Percentiles rank a stretch among this genome's conserved stretches.
phyloP scores from a whole-genome alignment of 2,113 vertebrate genomes.

The Mormyrus iriodes region DNA sequence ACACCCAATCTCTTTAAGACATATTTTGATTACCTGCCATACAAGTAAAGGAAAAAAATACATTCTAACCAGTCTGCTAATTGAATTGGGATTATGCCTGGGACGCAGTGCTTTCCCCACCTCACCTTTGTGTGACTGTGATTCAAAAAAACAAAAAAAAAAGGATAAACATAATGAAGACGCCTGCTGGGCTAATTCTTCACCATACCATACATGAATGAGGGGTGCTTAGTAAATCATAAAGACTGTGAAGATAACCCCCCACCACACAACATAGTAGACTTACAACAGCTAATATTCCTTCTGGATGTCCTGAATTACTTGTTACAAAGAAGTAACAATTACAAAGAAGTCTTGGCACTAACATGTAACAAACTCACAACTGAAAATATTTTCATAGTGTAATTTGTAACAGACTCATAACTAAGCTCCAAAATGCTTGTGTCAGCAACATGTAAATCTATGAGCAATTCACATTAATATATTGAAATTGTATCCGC shows the following conservation, averaged over 20 bases:
- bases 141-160: background rate
- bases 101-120: background rate
- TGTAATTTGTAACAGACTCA: background rate
- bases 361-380: background rate
- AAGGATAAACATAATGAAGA: background rate
- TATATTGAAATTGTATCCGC: background rate
- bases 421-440: background rate
- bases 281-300: background rate
- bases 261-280: background rate
- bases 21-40: background rate
- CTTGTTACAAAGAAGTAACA: too few relatives aligned
- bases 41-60: background rate
- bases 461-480: background rate
- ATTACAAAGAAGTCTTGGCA: background rate
- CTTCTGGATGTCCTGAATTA: background rate
- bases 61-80: background rate
- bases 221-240: background rate
- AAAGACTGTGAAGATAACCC: background rate
- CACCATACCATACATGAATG: background rate
- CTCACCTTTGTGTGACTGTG: background rate
- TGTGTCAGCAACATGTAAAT: background rate
- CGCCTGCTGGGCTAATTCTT: background rate
- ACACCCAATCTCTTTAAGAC: background rate
- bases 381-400: background rate
- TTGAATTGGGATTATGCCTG: background rate